Conservation (phyloP, 2,797 vertebrate species). For the Gephyroberyx darwinii region DNA sequence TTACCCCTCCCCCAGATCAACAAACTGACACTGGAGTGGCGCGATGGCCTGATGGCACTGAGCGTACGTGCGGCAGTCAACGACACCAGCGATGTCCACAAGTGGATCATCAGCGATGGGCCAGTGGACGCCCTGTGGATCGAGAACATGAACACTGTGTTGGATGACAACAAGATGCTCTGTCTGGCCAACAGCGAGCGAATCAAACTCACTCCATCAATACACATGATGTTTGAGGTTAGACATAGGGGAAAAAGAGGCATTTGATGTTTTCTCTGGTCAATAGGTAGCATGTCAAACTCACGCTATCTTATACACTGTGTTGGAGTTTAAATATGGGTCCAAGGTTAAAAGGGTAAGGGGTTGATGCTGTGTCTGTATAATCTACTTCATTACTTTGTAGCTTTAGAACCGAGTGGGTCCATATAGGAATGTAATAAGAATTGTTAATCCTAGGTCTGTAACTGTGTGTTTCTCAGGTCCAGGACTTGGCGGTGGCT, state of each 20-base stretch:
- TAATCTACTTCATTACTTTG: too few species aligned
- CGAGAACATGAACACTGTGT: constrained; percentile 92
- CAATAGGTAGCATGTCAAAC: not conserved
- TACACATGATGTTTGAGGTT: constrained; percentile 94
- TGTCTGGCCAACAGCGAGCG: constrained; percentile 91
- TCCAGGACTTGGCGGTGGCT: constrained; percentile 89
- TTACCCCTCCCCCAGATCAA: constrained; percentile 78
- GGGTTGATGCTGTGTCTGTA: not conserved
- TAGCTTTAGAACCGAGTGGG: too few species aligned
- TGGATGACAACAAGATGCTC: constrained; percentile 94
- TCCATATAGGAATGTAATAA: too few species aligned
- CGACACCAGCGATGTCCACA: constrained; percentile 84
- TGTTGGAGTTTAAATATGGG: not conserved
- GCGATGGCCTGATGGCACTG: constrained; percentile 89
- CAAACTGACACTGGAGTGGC: constrained; percentile 88
- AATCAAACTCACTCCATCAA: constrained; percentile 89
- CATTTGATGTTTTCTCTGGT: not conserved
- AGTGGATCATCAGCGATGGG: constrained; percentile 91
- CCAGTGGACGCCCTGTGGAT: constrained; percentile 92
- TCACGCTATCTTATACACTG: not conserved
- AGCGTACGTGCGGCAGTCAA: constrained; percentile 86
- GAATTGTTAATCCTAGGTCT: not conserved
- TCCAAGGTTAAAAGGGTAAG: not conserved
- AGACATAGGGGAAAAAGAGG: constrained; percentile 8
- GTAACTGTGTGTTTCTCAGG: constrained; percentile 72